phyloP scores from a whole-genome alignment of 2,113 vertebrate genomes.

The Ailuropoda melanoleuca region DNA sequence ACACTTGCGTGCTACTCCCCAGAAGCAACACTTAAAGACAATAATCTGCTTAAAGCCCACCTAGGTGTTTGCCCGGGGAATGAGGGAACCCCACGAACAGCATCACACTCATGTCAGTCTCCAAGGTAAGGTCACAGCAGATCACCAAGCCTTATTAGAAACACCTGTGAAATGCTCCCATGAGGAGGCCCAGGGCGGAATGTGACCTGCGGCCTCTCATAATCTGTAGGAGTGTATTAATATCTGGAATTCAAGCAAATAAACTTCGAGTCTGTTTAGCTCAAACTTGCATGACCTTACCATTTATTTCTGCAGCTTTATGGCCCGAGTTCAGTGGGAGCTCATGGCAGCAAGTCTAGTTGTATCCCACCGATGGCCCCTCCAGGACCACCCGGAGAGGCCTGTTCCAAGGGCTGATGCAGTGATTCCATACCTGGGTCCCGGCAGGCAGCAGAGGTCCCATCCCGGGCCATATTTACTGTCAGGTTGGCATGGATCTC shows the following conservation, averaged over 20 bases:
- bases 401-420: neutral
- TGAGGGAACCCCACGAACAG: neutral
- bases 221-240: neutral
- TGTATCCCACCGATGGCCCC: neutral
- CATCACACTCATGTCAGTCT: neutral
- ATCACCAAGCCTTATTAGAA: neutral
- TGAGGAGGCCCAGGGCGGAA: too few relatives aligned
- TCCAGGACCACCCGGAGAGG: neutral
- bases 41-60: neutral
- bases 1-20: neutral
- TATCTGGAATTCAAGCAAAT: neutral
- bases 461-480: neutral
- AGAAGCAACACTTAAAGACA: neutral
- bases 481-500: slow-evolving; percentile 64
- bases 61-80: neutral
- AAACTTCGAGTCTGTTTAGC: neutral
- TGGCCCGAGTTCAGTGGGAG: neutral
- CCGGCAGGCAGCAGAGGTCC: neutral
- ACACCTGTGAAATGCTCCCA: neutral
- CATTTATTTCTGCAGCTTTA: neutral
- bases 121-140: neutral
- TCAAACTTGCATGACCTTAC: neutral
- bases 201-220: neutral
- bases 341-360: neutral
- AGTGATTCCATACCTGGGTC: slow-evolving; percentile 43